Percentiles rank a stretch among this genome's conserved stretches.
These are phyloP conservation scores for Malacosoma neustria DNA, from an alignment of 2,888 invertebrate species.

Conservation along the genomic window DNA sequence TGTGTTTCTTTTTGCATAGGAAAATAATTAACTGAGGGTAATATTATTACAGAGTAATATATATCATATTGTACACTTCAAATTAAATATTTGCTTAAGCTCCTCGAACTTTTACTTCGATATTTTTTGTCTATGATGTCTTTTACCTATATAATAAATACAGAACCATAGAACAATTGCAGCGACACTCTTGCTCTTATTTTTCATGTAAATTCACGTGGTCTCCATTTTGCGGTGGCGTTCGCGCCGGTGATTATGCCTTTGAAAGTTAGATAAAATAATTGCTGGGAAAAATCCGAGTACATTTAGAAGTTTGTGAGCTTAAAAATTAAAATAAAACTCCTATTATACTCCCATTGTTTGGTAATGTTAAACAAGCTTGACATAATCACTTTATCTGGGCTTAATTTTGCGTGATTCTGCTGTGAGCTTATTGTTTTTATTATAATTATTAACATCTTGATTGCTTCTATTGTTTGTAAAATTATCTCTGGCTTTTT, in stretches of 20 bases:
- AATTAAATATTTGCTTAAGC: too few species aligned
- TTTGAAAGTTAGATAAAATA: slow-evolving; percentile 30
- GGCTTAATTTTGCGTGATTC: neutral
- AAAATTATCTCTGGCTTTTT: too few species aligned
- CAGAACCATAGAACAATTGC: neutral
- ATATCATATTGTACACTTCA: too few species aligned
- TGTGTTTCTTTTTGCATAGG: too few species aligned
- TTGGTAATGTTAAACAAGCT: slow-evolving; percentile 14
- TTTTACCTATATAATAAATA: neutral
- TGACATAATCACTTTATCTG: slow-evolving; percentile 11
- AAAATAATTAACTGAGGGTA: too few species aligned
- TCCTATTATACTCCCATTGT: slow-evolving; percentile 17
- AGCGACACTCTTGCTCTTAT: slow-evolving; percentile 20
- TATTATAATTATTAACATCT: too few species aligned
- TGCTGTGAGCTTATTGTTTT: neutral
- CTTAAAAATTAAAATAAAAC: slow-evolving; percentile 1
- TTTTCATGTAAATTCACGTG: slow-evolving; percentile 53
- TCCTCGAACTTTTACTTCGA: too few species aligned
- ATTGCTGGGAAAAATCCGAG: slow-evolving; percentile 21
- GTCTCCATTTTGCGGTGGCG: slow-evolving; percentile 30
- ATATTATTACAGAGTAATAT: too few species aligned
- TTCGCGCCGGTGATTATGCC: slow-evolving; percentile 34
- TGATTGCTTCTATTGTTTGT: too few species aligned
- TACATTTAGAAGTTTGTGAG: neutral
- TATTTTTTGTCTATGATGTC: too few species aligned